phyloP scores from a whole-genome alignment of 1,140 invertebrate genomes.

The Formica selysi region DNA sequence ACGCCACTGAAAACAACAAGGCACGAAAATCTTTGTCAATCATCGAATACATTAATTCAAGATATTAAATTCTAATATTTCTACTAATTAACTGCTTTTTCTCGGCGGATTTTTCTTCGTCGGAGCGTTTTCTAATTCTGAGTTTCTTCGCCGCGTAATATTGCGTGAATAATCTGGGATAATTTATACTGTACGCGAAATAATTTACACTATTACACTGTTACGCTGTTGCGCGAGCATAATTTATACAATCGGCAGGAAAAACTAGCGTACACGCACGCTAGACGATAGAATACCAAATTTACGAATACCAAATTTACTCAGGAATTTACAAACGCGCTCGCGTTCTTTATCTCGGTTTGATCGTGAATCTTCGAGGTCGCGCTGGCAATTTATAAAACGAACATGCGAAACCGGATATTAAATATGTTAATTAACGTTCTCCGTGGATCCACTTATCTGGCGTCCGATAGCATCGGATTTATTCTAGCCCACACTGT shows the following conservation, averaged over 20 bases:
- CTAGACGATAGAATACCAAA: neutral
- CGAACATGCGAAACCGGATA: neutral
- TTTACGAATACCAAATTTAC: conserved; percentile 32
- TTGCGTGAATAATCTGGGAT: conserved; percentile 4
- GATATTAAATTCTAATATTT: neutral
- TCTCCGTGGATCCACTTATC: neutral
- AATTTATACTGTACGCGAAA: conserved; percentile 16
- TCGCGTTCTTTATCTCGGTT: conserved; percentile 22
- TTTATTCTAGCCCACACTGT: conserved; percentile 9
- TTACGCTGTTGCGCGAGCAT: neutral
- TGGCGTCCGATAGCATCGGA: neutral
- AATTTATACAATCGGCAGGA: neutral
- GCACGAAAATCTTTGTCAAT: neutral
- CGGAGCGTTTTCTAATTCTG: neutral
- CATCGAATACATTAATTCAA: conserved; percentile 9
- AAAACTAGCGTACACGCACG: neutral
- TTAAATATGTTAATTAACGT: conserved; percentile 25
- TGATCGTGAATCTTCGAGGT: conserved; percentile 8
- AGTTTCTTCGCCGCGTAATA: neutral
- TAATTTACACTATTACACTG: conserved; percentile 7
- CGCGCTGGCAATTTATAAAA: conserved; percentile 9
- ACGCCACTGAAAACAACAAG: neutral
- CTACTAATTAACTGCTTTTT: neutral
- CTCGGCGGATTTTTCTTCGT: neutral
- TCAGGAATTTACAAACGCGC: neutral